phyloP scores from a whole-genome alignment of 1,140 invertebrate genomes.

The Physella acuta region DNA sequence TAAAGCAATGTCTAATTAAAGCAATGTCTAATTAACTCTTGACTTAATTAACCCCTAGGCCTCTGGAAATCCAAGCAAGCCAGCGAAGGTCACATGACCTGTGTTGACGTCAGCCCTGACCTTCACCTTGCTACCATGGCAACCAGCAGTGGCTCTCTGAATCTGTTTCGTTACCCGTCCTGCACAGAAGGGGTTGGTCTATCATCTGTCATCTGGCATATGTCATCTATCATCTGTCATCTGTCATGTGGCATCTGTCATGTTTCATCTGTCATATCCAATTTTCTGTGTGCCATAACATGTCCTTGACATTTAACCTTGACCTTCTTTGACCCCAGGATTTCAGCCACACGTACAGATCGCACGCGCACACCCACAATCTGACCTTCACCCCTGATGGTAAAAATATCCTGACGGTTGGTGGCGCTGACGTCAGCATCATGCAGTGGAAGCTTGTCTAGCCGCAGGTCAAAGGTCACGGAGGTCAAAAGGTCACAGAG shows the following conservation, averaged over 20 bases:
- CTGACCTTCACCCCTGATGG: conserved; percentile 1
- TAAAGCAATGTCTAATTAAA: too few relatives aligned
- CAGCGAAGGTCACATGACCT: neutral
- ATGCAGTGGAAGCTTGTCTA: conserved; percentile 13
- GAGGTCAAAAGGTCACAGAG: neutral
- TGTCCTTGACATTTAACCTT: too few relatives aligned
- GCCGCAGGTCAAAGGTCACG: neutral
- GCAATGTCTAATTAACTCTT: too few relatives aligned
- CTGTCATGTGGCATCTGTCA: too few relatives aligned
- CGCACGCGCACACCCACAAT: conserved; percentile 16
- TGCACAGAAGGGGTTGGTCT: neutral
- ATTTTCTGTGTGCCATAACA: too few relatives aligned
- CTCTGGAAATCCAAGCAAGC: neutral
- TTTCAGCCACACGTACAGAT: conserved; percentile 14
- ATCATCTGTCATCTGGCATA: too few relatives aligned
- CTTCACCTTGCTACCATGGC: neutral
- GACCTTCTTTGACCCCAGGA: too few relatives aligned
- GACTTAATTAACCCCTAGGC: too few relatives aligned
- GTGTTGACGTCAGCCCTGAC: neutral
- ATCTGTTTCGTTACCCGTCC: neutral
- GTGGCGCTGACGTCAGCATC: neutral
- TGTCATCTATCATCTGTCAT: too few relatives aligned
- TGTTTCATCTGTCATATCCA: too few relatives aligned
- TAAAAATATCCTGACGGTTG: conserved; percentile 12
- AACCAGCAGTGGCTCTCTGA: neutral